A percentile compares a stretch with the other conserved stretches of the same genome.
phyloP scores from a whole-genome alignment of 2,113 vertebrate genomes.

The Climacteris rufus region DNA sequence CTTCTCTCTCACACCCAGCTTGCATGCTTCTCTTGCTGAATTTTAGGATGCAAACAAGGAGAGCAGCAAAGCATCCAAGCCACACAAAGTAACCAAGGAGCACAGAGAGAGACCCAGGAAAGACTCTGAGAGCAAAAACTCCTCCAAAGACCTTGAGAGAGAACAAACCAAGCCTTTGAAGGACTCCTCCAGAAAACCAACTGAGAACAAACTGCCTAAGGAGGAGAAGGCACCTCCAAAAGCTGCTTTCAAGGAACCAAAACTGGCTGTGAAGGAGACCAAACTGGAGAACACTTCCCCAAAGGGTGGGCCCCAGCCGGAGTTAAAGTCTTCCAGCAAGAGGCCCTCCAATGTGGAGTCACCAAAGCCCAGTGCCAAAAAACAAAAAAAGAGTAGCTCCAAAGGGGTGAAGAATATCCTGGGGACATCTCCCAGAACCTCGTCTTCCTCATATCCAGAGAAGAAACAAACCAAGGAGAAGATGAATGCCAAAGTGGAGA shows the following conservation, averaged over 20 bases:
- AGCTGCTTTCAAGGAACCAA: constrained; percentile 97
- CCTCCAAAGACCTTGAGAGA: constrained; percentile 83
- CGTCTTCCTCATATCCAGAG: constrained; percentile 83
- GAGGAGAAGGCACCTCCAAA: constrained; percentile 92
- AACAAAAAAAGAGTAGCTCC: constrained; percentile 90
- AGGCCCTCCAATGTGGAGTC: constrained; percentile 88
- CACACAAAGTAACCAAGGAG: constrained; percentile 93
- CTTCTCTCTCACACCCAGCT: neutral
- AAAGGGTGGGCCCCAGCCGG: constrained; percentile 84
- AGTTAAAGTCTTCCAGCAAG: constrained; percentile 87
- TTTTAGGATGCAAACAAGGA: constrained; percentile 78
- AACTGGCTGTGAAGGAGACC: constrained; percentile 92
- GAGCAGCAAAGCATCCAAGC: constrained; percentile 85
- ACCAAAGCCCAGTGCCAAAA: constrained; percentile 92
- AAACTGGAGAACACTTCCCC: constrained; percentile 93
- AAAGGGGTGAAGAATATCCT: constrained; percentile 84
- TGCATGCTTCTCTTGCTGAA: neutral
- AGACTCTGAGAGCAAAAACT: constrained; percentile 93
- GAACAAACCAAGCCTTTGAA: constrained; percentile 77
- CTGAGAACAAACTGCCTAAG: constrained; percentile 87
- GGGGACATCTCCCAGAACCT: constrained; percentile 83
- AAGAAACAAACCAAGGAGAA: constrained; percentile 93
- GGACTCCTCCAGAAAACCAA: constrained; percentile 83
- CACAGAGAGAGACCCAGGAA: constrained; percentile 92
- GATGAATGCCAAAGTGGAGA: constrained; percentile 79